Base-by-base conservation (phyloP, 2,113 vertebrate genomes). In the Chascanopsetta lugubris region DNA sequence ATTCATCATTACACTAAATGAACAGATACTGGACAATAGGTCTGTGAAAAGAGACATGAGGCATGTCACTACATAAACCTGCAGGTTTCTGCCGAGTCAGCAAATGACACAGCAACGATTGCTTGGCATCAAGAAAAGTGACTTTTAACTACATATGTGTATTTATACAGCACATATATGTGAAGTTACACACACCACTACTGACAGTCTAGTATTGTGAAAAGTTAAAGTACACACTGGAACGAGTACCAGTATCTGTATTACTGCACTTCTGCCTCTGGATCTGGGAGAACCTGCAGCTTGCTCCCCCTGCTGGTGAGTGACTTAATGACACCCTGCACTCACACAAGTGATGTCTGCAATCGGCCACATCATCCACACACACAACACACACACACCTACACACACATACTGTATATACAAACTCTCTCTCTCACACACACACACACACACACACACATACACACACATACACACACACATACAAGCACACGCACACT, bases 361-460 rank as follows among this genome's bases (percentile, higher is more conserved):
- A 75, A 75, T 70, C 78, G 61, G 82, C 82, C 86, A 88, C 86
- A 84, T 84, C 82, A 86, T 69, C 62, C 58, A 26, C 17, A 58
- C 61, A 45, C 63, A 13, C 5, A n/a, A 12, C 22, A 26, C 47
- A 11, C 45, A n/a, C 51, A 24, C 26, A 18, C 43, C n/a, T n/a
- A n/a, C n/a, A n/a, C n/a, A n/a, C n/a, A n/a, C n/a, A n/a, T n/a
- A n/a, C n/a, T n/a, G n/a, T n/a, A n/a, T n/a, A n/a, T n/a, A n/a
- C n/a, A n/a, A n/a, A n/a, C n/a, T n/a, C n/a, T n/a, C n/a, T n/a
- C n/a, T n/a, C n/a, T n/a, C n/a, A n/a, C n/a, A 40, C 55, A 36
- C 47, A 25, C 49, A 61, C 18, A 42, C 40, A 38, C 13, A 30
- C 42, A 38, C 36, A 25, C 18, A 38, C 50, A 61, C 49, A 26